Evolutionary conservation across 37 sponge, comb jelly and placozoan species (phyloP).

Genomic region (Spongilla lacustris): DNA sequence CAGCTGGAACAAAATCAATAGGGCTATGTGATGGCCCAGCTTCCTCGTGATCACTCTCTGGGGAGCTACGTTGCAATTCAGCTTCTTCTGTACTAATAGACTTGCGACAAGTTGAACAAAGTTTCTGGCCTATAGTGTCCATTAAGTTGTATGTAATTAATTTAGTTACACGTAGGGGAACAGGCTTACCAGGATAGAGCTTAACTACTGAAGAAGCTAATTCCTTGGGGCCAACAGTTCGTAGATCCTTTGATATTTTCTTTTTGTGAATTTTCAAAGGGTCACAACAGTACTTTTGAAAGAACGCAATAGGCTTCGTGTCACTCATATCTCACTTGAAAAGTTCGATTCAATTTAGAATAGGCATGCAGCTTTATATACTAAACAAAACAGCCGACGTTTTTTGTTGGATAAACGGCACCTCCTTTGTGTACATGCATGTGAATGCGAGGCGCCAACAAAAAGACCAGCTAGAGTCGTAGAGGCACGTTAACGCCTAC

Average conservation of each 20-base stretch:
- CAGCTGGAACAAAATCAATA: background rate
- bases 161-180: background rate
- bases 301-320: background rate
- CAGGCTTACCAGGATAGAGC: background rate
- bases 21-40: background rate
- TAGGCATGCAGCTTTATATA: too few species aligned
- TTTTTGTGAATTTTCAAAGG: background rate
- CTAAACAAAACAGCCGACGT: too few species aligned
- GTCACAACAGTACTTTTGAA: background rate
- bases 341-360: too few species aligned
- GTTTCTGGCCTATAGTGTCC: background rate
- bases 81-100: background rate
- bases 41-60: background rate
- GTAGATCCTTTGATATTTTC: background rate
- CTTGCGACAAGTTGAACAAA: background rate
- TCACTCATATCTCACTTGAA: background rate
- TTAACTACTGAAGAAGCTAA: background rate
- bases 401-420: too few species aligned
- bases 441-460: too few species aligned
- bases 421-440: too few species aligned
- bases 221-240: background rate
- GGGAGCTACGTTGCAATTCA: background rate
- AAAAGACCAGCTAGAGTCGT: too few species aligned
- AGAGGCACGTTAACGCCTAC: too few species aligned
- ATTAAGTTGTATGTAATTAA: background rate